A percentile compares a stretch with the other conserved stretches of the same genome.
phyloP scores from a whole-genome alignment of 2,113 vertebrate species.

The Notiomystis cincta region DNA sequence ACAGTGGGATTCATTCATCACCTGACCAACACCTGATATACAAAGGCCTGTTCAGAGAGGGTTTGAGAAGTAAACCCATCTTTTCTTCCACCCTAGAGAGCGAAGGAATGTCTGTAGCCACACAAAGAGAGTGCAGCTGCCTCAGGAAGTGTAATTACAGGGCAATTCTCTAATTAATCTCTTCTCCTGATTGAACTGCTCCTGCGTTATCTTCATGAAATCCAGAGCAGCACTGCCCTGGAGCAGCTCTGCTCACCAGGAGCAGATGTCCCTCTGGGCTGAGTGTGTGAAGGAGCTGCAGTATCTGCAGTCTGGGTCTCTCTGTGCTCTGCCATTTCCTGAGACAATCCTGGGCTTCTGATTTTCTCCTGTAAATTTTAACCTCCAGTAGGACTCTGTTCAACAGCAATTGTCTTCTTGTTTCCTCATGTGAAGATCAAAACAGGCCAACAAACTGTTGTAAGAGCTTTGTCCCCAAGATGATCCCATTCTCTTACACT shows the following conservation, averaged over 20 bases:
- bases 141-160: not conserved
- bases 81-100: not conserved
- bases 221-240: not conserved
- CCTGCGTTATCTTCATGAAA: not conserved
- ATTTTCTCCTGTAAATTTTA: not conserved
- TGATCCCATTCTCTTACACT: not conserved
- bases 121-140: not conserved
- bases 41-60: not conserved
- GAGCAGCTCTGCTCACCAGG: not conserved
- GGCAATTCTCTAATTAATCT: not conserved
- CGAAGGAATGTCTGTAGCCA: not conserved
- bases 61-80: not conserved
- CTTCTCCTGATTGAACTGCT: not conserved
- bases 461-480: not conserved
- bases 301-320: not conserved
- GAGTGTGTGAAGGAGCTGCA: not conserved
- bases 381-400: not conserved
- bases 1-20: not conserved
- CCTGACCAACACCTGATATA: not conserved
- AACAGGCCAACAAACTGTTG: not conserved
- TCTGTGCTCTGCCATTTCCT: not conserved
- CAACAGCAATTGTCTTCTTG: not conserved
- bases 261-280: not conserved
- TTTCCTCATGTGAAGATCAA: not conserved
- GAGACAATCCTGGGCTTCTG: not conserved